These are phyloP conservation scores for Tanypteryx hageni DNA, from an alignment of 2,888 invertebrate species.

Conservation along the genomic window DNA sequence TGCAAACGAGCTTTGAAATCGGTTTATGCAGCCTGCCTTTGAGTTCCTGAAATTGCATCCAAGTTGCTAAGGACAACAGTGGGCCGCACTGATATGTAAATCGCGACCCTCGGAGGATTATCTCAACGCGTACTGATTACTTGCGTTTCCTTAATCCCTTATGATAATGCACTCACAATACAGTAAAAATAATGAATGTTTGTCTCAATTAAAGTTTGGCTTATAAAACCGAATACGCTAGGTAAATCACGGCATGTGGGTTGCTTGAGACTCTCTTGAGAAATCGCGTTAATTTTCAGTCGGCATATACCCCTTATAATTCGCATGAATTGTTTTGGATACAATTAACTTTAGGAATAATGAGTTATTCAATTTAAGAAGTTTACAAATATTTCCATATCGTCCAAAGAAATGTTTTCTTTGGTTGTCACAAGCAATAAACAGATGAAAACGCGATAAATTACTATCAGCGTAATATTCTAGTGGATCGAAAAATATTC, in stretches of 20 bases:
- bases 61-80: background rate
- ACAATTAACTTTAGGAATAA: too few species aligned
- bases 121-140: background rate
- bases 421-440: too few species aligned
- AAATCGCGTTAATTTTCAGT: too few species aligned
- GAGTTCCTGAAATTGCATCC: background rate
- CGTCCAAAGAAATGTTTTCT: too few species aligned
- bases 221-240: background rate
- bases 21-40: background rate
- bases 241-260: background rate
- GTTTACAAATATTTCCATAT: too few species aligned
- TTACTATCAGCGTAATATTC: too few species aligned
- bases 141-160: background rate
- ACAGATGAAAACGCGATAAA: too few species aligned
- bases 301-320: too few species aligned
- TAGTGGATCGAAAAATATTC: too few species aligned
- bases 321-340: too few species aligned
- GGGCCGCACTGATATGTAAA: background rate
- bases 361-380: too few species aligned
- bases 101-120: background rate
- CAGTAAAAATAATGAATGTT: background rate
- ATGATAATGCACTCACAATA: background rate
- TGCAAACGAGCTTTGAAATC: background rate
- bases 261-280: background rate
- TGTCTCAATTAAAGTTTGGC: background rate